phyloP scores from a whole-genome alignment of 2,797 vertebrate species.

The Merluccius polli region DNA sequence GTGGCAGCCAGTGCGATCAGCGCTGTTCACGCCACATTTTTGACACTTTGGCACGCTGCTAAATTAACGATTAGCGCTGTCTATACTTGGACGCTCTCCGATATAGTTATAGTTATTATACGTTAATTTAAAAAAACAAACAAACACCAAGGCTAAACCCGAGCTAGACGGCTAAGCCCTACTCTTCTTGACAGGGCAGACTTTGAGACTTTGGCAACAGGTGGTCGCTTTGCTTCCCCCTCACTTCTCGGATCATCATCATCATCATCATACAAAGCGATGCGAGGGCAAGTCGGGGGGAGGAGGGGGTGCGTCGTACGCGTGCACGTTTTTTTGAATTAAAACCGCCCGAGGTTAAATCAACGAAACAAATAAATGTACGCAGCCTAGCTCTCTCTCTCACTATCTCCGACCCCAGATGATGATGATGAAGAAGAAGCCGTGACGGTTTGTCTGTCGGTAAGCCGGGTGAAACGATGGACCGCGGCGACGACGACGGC shows the following conservation, averaged over 20 bases:
- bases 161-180: conserved; percentile 2
- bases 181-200: not conserved
- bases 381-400: too few species aligned
- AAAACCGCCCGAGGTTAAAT: too few species aligned
- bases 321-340: too few species aligned
- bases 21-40: not conserved
- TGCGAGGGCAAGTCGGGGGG: too few species aligned
- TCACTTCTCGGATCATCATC: not conserved
- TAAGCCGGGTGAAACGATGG: too few species aligned
- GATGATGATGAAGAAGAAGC: too few species aligned
- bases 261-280: too few species aligned
- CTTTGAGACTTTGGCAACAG: not conserved
- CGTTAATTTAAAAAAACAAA: not conserved
- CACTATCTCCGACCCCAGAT: too few species aligned
- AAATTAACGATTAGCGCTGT: not conserved
- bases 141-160: not conserved
- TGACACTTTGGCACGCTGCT: not conserved
- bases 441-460: too few species aligned
- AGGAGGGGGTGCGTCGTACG: too few species aligned
- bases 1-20: not conserved
- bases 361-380: too few species aligned
- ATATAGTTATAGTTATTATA: not conserved
- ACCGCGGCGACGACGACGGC: too few species aligned
- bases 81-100: not conserved
- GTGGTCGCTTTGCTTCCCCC: not conserved